These are phyloP conservation scores for Malacoraja senta DNA, from an alignment of 2,797 vertebrate species.

Conservation along the genomic window DNA sequence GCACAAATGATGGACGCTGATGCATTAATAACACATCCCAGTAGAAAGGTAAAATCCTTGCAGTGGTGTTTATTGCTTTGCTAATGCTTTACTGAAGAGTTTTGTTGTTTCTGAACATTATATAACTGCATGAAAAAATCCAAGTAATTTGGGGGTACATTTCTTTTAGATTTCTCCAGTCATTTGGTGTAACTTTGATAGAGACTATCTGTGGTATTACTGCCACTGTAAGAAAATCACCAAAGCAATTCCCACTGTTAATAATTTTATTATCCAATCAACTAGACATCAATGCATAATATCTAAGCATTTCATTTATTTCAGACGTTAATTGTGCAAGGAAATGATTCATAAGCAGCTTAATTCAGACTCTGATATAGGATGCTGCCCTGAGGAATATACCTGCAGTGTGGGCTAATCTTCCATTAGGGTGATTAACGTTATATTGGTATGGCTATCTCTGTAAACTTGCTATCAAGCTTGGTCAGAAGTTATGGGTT, in stretches of 20 bases:
- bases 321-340: neutral
- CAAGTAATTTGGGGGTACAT: neutral
- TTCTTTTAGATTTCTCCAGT: neutral
- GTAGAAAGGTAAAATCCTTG: conserved; percentile 5
- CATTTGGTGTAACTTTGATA: neutral
- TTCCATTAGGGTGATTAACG: neutral
- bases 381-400: neutral
- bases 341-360: neutral
- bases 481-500: neutral
- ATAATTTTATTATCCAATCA: neutral
- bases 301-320: neutral
- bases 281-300: neutral
- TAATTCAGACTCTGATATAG: neutral
- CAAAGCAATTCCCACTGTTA: too few relatives aligned
- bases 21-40: conserved; percentile 17
- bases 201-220: neutral
- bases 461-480: neutral
- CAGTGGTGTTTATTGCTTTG: neutral
- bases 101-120: neutral
- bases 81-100: neutral
- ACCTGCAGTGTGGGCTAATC: neutral
- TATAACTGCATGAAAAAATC: neutral
- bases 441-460: neutral
- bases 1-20: conserved; percentile 11
- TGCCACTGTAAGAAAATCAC: neutral